Base-by-base conservation (phyloP, 1,140 invertebrate genomes). In the Drosophila lacteicornis region DNA sequence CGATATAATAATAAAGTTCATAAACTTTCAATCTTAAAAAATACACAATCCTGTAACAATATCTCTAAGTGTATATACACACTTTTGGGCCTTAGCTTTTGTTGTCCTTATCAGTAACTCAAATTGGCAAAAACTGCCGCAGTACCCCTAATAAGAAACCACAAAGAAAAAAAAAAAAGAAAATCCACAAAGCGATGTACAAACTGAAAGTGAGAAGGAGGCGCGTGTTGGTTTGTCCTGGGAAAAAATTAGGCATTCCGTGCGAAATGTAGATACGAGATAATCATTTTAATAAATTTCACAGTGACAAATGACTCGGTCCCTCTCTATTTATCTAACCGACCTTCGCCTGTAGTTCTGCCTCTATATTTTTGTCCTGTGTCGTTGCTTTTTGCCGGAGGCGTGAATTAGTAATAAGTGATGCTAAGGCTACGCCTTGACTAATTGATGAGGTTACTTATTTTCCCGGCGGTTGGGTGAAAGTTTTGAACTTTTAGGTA, bases 251-350 rank as follows among this genome's bases (percentile, higher is more conserved):
- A 90, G 57, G 85, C 85, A 90, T 90, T 90, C 85, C 76, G 86
- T 90, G 82, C 85, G 79, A 90, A 91, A 91, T 86, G 71, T 80
- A 82, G 69, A 76, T 70, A 91, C 82, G 86, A 90, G 85, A 90
- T 90, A 90, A 90, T 90, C 85, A 90, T 90, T 90, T 90, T 90
- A 90, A 90, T 90, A 90, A 91, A 90, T 90, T 90, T 91, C 75
- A 77, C 67, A 74, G 86, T 90, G 85, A 90, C 86, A 90, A 90
- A 90, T 91, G 86, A 90, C 75, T 75, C 46, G 62, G 53, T 55
- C 43, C 45, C 43, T 49, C 57, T 61, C 65, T 65, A 58, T 45
- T 47, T 50, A 17, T 45, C 43, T 47, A 50, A 38, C 17, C 38
- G 38, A 43, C 60, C 40, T 47, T 56, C 13, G 36, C 4, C 11